phyloP scores from a whole-genome alignment of 2,797 vertebrate species.

The Otolemur crassicaudatus region DNA sequence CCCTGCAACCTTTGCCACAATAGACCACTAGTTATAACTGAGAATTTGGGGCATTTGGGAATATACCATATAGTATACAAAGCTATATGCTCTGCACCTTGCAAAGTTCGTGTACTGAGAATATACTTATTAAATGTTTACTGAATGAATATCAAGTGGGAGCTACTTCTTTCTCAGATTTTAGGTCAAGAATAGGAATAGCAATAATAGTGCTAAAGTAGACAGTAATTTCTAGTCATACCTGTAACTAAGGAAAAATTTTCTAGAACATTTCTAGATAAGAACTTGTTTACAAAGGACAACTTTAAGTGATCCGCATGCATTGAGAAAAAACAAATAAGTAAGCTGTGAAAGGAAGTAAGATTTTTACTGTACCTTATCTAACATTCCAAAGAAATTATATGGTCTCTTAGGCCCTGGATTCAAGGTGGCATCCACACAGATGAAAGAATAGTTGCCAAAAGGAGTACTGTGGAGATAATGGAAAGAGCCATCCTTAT shows the following conservation, averaged over 20 bases:
- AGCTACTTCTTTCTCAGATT: conserved; percentile 41
- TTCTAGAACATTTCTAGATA: conserved; percentile 38
- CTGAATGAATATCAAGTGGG: conserved; percentile 28
- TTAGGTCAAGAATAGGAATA: conserved; percentile 10
- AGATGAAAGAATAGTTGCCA: conserved; percentile 98
- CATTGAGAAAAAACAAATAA: conserved; percentile 48
- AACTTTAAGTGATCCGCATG: conserved; percentile 32
- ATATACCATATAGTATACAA: neutral
- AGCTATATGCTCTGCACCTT: neutral
- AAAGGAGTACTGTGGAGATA: conserved; percentile 94
- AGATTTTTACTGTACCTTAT: conserved; percentile 89
- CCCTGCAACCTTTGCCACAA: neutral
- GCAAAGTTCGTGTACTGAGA: conserved; percentile 12
- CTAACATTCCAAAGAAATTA: conserved; percentile 98
- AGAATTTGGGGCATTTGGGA: neutral
- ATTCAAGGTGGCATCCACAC: conserved; percentile 94
- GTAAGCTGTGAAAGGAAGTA: conserved; percentile 61
- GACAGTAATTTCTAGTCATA: conserved; percentile 26
- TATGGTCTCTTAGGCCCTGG: conserved; percentile 97
- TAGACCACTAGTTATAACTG: conserved; percentile 24
- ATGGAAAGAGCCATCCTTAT: conserved; percentile 95
- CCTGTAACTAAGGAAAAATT: conserved; percentile 9
- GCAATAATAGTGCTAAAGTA: neutral
- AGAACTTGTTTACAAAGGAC: conserved; percentile 2
- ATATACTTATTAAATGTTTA: conserved; percentile 31